Percentiles rank a stretch among this genome's conserved stretches.
Conservation (phyloP, 2,113 vertebrate genomes). For the Anas platyrhynchos region DNA sequence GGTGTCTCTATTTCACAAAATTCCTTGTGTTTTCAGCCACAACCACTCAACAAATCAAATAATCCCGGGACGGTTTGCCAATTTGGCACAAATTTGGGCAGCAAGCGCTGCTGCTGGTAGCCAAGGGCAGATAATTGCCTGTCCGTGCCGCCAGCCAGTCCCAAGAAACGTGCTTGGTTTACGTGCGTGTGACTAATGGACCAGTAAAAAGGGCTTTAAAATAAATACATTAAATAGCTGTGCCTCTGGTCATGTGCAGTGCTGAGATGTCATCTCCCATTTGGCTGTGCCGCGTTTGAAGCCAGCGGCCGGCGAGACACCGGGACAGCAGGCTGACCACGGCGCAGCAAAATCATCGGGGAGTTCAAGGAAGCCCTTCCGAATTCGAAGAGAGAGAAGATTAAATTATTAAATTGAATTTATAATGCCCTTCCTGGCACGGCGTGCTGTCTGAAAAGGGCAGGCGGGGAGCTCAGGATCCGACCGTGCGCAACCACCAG, state of each 20-base stretch:
- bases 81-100: not conserved
- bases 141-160: not conserved
- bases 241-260: not conserved
- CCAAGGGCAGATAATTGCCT: not conserved
- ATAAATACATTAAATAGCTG: not conserved
- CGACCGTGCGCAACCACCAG: not conserved
- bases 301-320: not conserved
- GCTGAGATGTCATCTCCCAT: not conserved
- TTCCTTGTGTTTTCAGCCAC: slow-evolving; percentile 1
- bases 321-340: fast-evolving
- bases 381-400: not conserved
- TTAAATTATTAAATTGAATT: not conserved
- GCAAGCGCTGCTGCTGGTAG: not conserved
- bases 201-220: not conserved
- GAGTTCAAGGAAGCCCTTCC: not conserved
- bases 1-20: not conserved
- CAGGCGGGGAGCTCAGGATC: not conserved
- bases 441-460: not conserved
- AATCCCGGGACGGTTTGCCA: not conserved
- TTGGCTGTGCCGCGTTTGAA: not conserved
- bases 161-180: not conserved
- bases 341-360: not conserved
- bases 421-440: not conserved
- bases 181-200: not conserved
- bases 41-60: not conserved